Evolutionary conservation across 35 echinoderm and acorn worm genomes (phyloP).

Genomic region (Lytechinus pictus): DNA sequence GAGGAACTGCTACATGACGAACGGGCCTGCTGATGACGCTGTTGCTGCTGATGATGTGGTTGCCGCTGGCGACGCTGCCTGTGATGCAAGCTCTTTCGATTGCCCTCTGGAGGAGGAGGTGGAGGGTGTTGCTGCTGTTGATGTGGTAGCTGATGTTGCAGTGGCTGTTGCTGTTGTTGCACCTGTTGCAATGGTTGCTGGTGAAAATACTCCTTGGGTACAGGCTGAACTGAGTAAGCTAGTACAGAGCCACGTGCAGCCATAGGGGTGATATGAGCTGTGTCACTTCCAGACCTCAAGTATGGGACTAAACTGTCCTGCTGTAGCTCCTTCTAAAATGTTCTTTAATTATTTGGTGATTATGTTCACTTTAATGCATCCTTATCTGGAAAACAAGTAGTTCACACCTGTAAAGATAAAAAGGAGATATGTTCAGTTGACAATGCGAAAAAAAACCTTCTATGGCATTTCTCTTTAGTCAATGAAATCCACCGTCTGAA

Average conservation of each 20-base stretch:
- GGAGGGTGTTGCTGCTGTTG: not conserved
- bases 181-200: not conserved
- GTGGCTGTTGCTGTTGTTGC: not conserved
- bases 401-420: not conserved
- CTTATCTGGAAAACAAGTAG: not conserved
- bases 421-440: not conserved
- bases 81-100: not conserved
- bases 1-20: conserved; percentile 55
- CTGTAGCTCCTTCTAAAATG: not conserved
- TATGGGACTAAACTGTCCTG: not conserved
- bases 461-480: not conserved
- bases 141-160: not conserved
- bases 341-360: not conserved
- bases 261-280: not conserved
- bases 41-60: conserved; percentile 27
- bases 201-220: not conserved
- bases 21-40: conserved; percentile 33
- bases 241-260: conserved; percentile 24
- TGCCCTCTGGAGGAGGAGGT: not conserved
- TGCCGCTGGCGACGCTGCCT: conserved; percentile 13
- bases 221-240: conserved; percentile 39
- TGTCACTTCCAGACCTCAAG: not conserved
- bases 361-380: not conserved
- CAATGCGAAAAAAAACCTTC: not conserved
- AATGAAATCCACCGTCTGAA: not conserved